These are phyloP conservation scores for Heloderma charlesbogerti DNA, from an alignment of 2,113 vertebrate species.

Conservation along the genomic window DNA sequence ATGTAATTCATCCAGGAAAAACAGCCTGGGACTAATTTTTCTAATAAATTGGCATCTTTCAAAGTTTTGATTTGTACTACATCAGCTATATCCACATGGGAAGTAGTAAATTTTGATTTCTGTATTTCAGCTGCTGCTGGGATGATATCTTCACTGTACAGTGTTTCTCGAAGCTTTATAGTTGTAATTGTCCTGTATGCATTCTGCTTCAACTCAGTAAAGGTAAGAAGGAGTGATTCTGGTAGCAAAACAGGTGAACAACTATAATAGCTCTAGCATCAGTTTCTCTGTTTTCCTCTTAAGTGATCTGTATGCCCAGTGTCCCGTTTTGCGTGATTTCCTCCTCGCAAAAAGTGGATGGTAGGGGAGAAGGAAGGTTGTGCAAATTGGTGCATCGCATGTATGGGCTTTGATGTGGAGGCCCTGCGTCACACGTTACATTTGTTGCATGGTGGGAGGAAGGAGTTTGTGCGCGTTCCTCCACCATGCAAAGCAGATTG, in stretches of 20 bases:
- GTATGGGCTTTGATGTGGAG: neutral
- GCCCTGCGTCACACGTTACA: neutral
- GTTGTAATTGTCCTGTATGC: conserved; percentile 85
- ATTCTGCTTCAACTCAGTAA: conserved; percentile 93
- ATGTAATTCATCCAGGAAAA: neutral
- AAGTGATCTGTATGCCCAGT: neutral
- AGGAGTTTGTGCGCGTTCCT: neutral
- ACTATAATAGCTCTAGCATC: neutral
- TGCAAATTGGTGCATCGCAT: neutral
- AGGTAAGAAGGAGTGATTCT: conserved; percentile 79
- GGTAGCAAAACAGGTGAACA: neutral
- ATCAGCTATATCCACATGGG: neutral
- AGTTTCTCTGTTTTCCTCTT: neutral
- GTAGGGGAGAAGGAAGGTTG: neutral
- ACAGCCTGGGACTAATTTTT: neutral
- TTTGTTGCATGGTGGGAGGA: neutral
- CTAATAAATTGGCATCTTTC: conserved; percentile 1
- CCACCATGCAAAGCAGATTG: neutral
- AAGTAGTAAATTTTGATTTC: conserved; percentile 10
- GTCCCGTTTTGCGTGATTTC: neutral
- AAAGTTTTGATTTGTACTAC: conserved; percentile 1
- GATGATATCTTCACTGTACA: conserved; percentile 86
- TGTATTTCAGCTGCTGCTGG: conserved; percentile 89
- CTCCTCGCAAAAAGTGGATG: neutral
- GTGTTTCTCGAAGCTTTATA: conserved; percentile 86